A percentile compares a stretch with the other conserved stretches of the same genome.
Evolutionary conservation across 2,888 invertebrate species (phyloP).

Genomic region (Clitarchus hookeri): DNA sequence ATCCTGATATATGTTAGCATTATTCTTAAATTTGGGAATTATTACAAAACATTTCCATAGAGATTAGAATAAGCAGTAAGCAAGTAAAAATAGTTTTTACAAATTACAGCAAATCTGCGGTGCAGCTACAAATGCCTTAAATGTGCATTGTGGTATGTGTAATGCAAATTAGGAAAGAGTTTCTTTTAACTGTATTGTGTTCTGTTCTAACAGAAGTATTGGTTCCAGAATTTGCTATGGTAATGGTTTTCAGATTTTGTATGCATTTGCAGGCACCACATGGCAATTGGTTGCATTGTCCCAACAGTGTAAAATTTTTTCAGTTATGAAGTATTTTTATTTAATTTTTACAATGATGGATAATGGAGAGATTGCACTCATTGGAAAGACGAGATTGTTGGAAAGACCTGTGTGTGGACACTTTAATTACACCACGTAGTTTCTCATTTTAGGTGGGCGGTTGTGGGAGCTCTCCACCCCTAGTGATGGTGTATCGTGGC

Average conservation of each 20-base stretch:
- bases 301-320: not conserved
- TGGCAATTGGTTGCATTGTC: not conserved
- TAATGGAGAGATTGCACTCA: conserved; percentile 31
- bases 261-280: not conserved
- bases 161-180: not conserved
- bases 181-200: not conserved
- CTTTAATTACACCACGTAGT: conserved; percentile 43
- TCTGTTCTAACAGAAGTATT: not conserved
- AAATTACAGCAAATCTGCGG: not conserved
- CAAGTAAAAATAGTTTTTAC: not conserved
- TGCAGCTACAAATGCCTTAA: not conserved
- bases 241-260: not conserved
- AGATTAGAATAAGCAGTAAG: not conserved
- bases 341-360: conserved; percentile 40
- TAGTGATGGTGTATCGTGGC: conserved; percentile 48
- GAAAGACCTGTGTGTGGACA: conserved; percentile 33
- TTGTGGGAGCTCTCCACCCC: conserved; percentile 30
- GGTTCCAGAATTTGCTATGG: not conserved
- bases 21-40: too few relatives aligned
- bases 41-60: too few relatives aligned
- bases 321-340: not conserved
- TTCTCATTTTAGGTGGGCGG: conserved; percentile 43
- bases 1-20: too few relatives aligned
- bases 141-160: not conserved
- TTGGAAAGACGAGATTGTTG: conserved; percentile 22